Evolutionary conservation across 2,888 invertebrate species (phyloP).

Genomic region (Antheraea yamamai): DNA sequence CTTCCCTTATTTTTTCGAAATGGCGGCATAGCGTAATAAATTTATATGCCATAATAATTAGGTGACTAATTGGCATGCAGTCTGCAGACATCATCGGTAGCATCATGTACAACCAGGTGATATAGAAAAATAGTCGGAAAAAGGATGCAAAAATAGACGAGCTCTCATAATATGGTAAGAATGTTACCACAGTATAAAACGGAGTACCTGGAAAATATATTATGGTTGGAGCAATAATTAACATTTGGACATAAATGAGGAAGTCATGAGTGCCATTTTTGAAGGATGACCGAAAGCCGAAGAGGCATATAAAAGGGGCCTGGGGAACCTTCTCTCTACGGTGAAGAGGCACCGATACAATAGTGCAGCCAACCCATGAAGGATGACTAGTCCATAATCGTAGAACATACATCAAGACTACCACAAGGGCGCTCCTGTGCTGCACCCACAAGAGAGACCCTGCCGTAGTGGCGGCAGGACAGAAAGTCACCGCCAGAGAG

Average conservation of each 20-base stretch:
- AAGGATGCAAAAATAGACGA: slow-evolving; percentile 48
- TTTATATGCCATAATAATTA: slow-evolving; percentile 61
- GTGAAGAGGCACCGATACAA: no score
- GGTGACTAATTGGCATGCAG: slow-evolving; percentile 68
- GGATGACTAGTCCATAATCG: no score
- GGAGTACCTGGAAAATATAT: slow-evolving; percentile 52
- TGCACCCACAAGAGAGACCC: no score
- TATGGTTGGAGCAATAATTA: background rate
- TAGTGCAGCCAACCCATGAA: no score
- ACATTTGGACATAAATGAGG: background rate
- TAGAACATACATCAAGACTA: no score
- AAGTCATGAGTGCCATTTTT: background rate
- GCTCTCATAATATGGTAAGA: slow-evolving; percentile 63
- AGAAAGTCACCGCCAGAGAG: no score
- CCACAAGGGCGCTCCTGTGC: no score
- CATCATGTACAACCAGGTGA: slow-evolving; percentile 74
- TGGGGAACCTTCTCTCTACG: no score
- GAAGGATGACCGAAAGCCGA: no score
- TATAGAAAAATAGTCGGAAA: slow-evolving; percentile 64
- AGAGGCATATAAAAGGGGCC: no score
- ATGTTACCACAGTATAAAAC: slow-evolving; percentile 73
- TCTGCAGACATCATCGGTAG: slow-evolving; percentile 73
- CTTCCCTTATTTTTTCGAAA: slow-evolving; percentile 51
- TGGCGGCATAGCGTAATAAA: slow-evolving; percentile 64
- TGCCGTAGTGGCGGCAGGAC: no score